Percentiles rank a stretch among this genome's conserved stretches.
These are phyloP conservation scores for Heliconius aoede DNA, from an alignment of 2,888 invertebrate genomes.

Conservation along the genomic window DNA sequence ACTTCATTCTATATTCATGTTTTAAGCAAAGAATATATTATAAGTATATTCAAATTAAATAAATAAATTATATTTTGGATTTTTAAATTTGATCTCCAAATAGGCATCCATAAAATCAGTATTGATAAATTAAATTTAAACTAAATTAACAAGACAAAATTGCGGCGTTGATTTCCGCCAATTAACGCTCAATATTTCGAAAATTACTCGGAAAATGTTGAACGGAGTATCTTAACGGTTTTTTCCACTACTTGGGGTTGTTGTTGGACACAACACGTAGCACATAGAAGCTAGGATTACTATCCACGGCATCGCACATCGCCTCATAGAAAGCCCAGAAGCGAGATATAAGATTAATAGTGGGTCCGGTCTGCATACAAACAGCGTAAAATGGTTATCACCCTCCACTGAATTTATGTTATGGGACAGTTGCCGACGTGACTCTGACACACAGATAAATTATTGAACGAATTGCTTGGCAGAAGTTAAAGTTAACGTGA, in stretches of 20 bases:
- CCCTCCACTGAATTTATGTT: conserved; percentile 36
- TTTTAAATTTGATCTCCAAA: no score
- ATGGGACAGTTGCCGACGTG: conserved; percentile 29
- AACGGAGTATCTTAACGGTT: no score
- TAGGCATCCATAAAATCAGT: no score
- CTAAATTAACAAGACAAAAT: no score
- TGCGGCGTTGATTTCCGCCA: no score
- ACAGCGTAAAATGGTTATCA: conserved; percentile 38
- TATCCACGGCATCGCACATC: conserved; percentile 10
- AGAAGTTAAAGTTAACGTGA: neutral
- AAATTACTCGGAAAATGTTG: no score
- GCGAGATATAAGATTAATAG: conserved; percentile 65
- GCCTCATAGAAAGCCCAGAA: conserved; percentile 43
- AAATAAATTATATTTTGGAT: no score
- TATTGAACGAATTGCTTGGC: neutral
- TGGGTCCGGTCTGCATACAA: conserved; percentile 46
- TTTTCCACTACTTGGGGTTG: no score
- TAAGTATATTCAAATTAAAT: no score
- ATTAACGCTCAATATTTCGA: no score
- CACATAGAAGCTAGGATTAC: neutral
- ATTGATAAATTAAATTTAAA: no score
- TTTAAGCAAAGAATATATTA: neutral
- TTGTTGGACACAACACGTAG: neutral
- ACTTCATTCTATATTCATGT: no score
- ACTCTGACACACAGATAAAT: conserved; percentile 23